phyloP scores from a whole-genome alignment of 1,140 invertebrate species.

The Aphidius ervi region DNA sequence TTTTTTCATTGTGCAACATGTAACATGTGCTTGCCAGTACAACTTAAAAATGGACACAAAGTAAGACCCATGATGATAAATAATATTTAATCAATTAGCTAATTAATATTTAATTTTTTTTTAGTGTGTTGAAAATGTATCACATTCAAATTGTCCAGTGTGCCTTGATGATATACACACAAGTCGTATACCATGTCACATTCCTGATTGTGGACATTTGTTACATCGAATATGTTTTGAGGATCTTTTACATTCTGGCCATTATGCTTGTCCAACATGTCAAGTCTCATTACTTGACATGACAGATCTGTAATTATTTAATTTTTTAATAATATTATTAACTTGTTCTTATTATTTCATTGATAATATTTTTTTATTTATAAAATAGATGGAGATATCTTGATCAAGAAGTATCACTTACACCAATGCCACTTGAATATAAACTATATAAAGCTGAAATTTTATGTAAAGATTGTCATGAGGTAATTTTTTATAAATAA shows the following conservation, averaged over 20 bases:
- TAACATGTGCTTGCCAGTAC: slow-evolving; percentile 80
- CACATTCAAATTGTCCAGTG: slow-evolving; percentile 79
- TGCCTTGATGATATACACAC: slow-evolving; percentile 87
- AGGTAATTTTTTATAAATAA: slow-evolving; percentile 54
- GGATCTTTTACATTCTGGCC: slow-evolving; percentile 69
- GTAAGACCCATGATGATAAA: slow-evolving; percentile 32
- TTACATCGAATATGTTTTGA: slow-evolving; percentile 79
- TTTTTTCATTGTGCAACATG: slow-evolving; percentile 85
- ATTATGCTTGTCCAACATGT: slow-evolving; percentile 84
- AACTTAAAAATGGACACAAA: slow-evolving; percentile 74
- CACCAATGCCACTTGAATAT: slow-evolving; percentile 79
- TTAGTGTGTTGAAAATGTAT: slow-evolving; percentile 80
- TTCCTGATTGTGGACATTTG: slow-evolving; percentile 81
- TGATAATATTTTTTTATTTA: too few relatives aligned
- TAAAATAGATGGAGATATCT: slow-evolving; percentile 64
- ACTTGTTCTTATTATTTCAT: too few relatives aligned
- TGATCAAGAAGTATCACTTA: slow-evolving; percentile 73
- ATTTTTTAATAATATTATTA: too few relatives aligned
- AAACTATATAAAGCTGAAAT: slow-evolving; percentile 73
- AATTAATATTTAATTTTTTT: slow-evolving; percentile 21
- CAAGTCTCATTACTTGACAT: slow-evolving; percentile 81
- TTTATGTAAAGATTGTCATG: slow-evolving; percentile 84
- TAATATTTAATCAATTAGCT: not conserved
- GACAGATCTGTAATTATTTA: slow-evolving; percentile 54
- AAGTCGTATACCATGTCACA: slow-evolving; percentile 78